Percentiles rank a stretch among this genome's conserved stretches.
Conservation (phyloP, 2,888 invertebrate genomes). For the Asteroscopus sphinx region DNA sequence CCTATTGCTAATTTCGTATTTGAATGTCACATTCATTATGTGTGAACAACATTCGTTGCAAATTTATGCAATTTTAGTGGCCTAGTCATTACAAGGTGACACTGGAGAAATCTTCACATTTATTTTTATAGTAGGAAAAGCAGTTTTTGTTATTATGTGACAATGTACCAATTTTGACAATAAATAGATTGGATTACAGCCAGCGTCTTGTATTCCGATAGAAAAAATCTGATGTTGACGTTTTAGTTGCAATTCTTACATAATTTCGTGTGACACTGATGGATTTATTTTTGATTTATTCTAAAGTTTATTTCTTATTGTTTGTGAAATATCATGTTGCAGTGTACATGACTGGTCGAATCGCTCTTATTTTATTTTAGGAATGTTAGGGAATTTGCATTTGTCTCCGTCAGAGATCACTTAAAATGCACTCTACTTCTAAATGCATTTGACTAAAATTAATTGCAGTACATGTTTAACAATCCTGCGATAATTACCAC, state of each 20-base stretch:
- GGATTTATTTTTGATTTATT: background rate
- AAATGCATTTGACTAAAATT: constrained; percentile 22
- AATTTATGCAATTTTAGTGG: constrained; percentile 37
- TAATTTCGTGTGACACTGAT: constrained; percentile 26
- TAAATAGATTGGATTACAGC: constrained; percentile 37
- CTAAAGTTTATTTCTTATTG: background rate
- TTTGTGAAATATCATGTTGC: background rate
- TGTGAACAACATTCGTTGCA: constrained; percentile 18
- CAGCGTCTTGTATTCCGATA: constrained; percentile 30
- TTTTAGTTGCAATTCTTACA: constrained; percentile 5
- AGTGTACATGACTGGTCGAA: background rate
- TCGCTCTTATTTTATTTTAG: background rate
- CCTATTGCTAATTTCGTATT: constrained; percentile 9
- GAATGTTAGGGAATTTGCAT: constrained; percentile 7
- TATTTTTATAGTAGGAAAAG: constrained; percentile 32
- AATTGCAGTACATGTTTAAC: constrained; percentile 21
- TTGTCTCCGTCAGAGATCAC: constrained; percentile 27
- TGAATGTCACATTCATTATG: constrained; percentile 26
- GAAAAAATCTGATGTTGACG: constrained; percentile 6
- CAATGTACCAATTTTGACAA: no score
- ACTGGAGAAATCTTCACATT: constrained; percentile 7
- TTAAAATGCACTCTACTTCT: no score
- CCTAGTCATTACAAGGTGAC: constrained; percentile 28
- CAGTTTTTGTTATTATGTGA: constrained; percentile 30
- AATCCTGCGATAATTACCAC: constrained; percentile 17